Evolutionary conservation across 1,140 invertebrate species (phyloP).

Genomic region (Rhynchophorus ferrugineus): DNA sequence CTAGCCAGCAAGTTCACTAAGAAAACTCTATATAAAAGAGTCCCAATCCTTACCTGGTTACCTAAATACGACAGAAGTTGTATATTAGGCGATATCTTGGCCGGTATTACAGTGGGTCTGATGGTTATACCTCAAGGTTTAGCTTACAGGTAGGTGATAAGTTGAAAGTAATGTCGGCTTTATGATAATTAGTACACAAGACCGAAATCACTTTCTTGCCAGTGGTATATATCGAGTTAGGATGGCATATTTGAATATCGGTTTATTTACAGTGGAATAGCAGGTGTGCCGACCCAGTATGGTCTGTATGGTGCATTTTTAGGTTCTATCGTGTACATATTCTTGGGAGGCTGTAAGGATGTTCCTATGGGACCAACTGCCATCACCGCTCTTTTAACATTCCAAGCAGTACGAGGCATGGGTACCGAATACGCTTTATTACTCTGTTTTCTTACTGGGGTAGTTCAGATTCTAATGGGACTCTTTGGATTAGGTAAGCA

Average conservation of each 20-base stretch:
- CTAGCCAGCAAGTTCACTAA: slow-evolving; percentile 46
- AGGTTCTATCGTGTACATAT: slow-evolving; percentile 83
- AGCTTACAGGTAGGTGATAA: slow-evolving; percentile 17
- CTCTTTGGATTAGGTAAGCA: slow-evolving; percentile 71
- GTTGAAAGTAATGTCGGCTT: too few relatives aligned
- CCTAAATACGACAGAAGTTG: slow-evolving; percentile 61
- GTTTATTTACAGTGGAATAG: slow-evolving; percentile 78
- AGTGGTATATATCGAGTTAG: too few relatives aligned
- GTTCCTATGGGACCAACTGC: slow-evolving; percentile 83
- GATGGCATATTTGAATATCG: too few relatives aligned
- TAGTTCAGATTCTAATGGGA: slow-evolving; percentile 78
- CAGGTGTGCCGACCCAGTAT: slow-evolving; percentile 71
- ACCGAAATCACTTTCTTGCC: too few relatives aligned
- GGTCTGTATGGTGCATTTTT: slow-evolving; percentile 88
- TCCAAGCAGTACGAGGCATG: slow-evolving; percentile 58
- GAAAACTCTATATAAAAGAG: slow-evolving; percentile 59
- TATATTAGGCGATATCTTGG: slow-evolving; percentile 68
- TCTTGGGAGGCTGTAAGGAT: slow-evolving; percentile 86
- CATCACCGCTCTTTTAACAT: slow-evolving; percentile 73
- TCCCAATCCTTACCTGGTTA: slow-evolving; percentile 67
- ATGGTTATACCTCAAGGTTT: slow-evolving; percentile 66
- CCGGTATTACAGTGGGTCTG: slow-evolving; percentile 78
- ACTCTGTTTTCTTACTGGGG: slow-evolving; percentile 69
- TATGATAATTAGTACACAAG: too few relatives aligned
- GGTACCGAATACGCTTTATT: slow-evolving; percentile 71